These are phyloP conservation scores for Cynodonichthys magdalenae DNA, from an alignment of 2,797 vertebrate genomes.

Conservation along the genomic window DNA sequence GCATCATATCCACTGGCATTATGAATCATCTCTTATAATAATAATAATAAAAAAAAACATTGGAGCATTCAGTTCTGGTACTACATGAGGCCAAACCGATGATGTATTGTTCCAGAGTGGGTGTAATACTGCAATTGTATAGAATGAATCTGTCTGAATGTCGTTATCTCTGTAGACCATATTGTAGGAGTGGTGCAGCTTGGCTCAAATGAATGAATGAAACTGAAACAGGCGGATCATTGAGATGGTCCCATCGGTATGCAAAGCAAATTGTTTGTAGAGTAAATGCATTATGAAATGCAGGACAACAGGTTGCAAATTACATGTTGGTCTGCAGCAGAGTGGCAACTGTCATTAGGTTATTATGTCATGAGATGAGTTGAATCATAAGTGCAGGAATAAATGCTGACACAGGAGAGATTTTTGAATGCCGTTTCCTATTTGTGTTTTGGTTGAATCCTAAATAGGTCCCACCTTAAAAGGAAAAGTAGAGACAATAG, in stretches of 20 bases:
- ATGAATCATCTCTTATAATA: conserved; percentile 64
- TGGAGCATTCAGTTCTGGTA: conserved; percentile 60
- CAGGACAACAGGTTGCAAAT: conserved; percentile 28
- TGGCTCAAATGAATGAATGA: conserved; percentile 58
- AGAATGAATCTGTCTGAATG: conserved; percentile 59
- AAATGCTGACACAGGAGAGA: conserved; percentile 8
- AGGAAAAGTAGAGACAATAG: background rate
- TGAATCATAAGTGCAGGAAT: conserved; percentile 22
- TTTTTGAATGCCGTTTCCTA: conserved; percentile 10
- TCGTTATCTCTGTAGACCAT: conserved; percentile 68
- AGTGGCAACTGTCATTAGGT: conserved; percentile 35
- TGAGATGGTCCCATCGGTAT: conserved; percentile 26
- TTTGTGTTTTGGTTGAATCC: conserved; percentile 16
- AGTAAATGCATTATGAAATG: conserved; percentile 33
- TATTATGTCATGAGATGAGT: conserved; percentile 31
- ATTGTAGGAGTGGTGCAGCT: conserved; percentile 60
- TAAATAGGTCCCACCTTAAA: conserved; percentile 9
- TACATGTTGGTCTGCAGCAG: conserved; percentile 27
- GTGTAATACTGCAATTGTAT: conserved; percentile 42
- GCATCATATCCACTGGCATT: conserved; percentile 66
- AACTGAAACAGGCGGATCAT: conserved; percentile 47
- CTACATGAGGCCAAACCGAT: conserved; percentile 46
- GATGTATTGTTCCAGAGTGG: conserved; percentile 34
- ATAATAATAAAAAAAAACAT: conserved; percentile 30
- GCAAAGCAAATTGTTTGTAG: conserved; percentile 44